Evolutionary conservation across 1,140 invertebrate species (phyloP), one percentile per base, ranked within the genome.

Genomic region (Triops cancriformis): DNA sequence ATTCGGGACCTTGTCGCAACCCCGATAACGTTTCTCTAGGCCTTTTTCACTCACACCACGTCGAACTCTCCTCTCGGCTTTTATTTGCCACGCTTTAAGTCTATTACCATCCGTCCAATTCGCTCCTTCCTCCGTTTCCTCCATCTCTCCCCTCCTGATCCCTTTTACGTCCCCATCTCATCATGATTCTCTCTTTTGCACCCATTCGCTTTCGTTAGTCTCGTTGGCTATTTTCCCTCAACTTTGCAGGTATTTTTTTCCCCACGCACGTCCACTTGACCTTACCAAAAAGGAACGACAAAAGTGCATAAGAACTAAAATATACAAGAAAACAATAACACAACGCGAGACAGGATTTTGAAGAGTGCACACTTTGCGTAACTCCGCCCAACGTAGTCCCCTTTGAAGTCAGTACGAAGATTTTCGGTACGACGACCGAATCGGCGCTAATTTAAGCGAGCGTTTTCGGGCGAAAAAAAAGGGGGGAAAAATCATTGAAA

Each of bases 181-280:
- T 23, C 51, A 14, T 18, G 5, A 64, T 64, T 64, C 51, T 64
- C 51, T 64, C 51, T 64, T 64, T 1, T 7, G 31, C 31, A 37
- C 31, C 31, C 31, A 37, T 64, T 64, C 14, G n/a, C 23, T 64
- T 64, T 64, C 51, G 51, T 64, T 9, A 5, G 5, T 64, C 23
- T 64, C 51, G 6, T 64, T 23, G 5, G 14, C 14, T 14, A 18
- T 18, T 64, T 23, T 64, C 18, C 14, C 14, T 18, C 18, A 64
- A 18, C 10, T 64, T 64, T 64, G 9, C 18, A 64, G 23, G 31
- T 7, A 37, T 37, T 37, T 37, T 64, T 64, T 64, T n/a, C n/a
- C n/a, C n/a, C n/a, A 64, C 51, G 51, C 51, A 64, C 51, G 51
- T 64, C 14, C 51, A 64, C 51, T 64, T 64, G 51, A 64, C 51